Evolutionary conservation across 2,797 vertebrate genomes (phyloP).

Genomic region (Pantherophis alleghaniensis): DNA sequence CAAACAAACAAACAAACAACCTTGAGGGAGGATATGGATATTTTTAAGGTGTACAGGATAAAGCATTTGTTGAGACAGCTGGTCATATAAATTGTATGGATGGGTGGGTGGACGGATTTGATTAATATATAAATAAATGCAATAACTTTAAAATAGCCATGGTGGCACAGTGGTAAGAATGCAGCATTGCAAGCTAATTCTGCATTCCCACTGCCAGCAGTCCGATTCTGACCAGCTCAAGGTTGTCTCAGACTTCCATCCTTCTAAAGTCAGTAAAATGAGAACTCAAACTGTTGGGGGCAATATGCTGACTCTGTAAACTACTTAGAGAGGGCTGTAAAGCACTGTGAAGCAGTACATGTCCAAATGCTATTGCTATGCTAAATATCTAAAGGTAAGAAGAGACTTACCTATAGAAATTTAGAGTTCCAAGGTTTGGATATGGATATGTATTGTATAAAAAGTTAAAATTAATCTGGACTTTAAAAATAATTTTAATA

Average conservation of each 20-base stretch:
- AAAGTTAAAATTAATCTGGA: background rate
- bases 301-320: background rate
- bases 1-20: background rate
- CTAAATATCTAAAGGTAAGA: background rate
- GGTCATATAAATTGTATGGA: background rate
- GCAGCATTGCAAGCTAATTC: background rate
- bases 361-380: background rate
- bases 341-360: background rate
- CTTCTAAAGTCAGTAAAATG: background rate
- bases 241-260: background rate
- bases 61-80: background rate
- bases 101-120: background rate
- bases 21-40: background rate
- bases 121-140: too few relatives aligned
- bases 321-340: too few relatives aligned
- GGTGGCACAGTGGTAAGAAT: background rate
- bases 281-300: background rate
- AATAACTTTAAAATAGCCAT: too few relatives aligned
- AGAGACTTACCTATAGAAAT: background rate
- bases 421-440: background rate
- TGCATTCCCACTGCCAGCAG: background rate
- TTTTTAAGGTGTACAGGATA: background rate
- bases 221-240: background rate
- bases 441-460: background rate
- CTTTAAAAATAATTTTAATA: background rate